Conservation (phyloP, 2,797 vertebrate genomes). For the Clarias platycephalus region DNA sequence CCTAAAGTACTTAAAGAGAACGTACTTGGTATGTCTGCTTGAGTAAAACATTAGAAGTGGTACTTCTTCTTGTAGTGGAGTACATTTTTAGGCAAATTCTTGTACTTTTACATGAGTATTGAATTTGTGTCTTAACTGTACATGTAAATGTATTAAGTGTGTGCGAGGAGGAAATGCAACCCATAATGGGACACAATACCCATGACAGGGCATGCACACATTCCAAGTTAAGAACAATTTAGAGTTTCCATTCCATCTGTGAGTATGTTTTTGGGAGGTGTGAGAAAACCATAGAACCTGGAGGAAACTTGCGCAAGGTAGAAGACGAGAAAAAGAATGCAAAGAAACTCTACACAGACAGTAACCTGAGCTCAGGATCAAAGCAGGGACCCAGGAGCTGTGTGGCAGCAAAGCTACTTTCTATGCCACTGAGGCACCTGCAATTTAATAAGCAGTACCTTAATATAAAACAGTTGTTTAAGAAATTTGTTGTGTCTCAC, state of each 20-base stretch:
- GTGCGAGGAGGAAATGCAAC: too few species aligned
- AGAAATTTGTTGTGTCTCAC: background rate
- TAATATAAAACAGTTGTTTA: background rate
- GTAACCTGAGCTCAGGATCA: background rate
- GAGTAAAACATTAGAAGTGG: too few species aligned
- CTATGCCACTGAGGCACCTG: background rate
- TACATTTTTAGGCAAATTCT: too few species aligned
- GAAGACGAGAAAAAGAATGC: background rate
- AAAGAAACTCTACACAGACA: background rate
- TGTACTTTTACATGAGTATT: too few species aligned
- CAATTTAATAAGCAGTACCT: background rate
- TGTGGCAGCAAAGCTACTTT: too few species aligned
- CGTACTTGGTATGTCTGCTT: too few species aligned
- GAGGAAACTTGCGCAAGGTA: background rate
- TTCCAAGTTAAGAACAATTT: background rate
- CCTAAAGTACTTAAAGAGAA: too few species aligned
- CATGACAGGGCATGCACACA: background rate
- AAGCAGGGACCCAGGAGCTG: background rate
- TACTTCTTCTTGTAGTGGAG: too few species aligned
- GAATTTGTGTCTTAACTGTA: too few species aligned
- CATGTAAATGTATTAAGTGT: too few species aligned
- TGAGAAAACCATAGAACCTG: background rate
- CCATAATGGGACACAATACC: background rate
- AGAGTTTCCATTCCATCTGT: background rate
- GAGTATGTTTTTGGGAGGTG: background rate